Evolutionary conservation across 2,888 invertebrate genomes (phyloP), one percentile per base, ranked within the genome.

Genomic region (Heliconius sara): DNA sequence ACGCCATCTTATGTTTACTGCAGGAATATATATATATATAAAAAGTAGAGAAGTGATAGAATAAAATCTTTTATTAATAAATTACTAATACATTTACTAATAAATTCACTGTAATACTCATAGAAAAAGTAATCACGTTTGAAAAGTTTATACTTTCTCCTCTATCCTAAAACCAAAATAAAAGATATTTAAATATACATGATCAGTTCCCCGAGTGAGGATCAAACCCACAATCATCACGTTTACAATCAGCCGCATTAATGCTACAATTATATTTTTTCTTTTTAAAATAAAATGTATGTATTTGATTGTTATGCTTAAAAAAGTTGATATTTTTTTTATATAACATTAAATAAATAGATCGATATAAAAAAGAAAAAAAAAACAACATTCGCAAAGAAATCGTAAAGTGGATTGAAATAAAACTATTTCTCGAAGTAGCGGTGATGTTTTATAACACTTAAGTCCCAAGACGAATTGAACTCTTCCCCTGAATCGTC

Each of bases 371-470:
- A 57, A 67, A 68, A 68, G 10, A 10, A 13, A 39, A 43, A 30
- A 25, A 68, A 68, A n/a, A 43, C 34, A 39, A 68, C 39, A 13
- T 68, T 39, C 30, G 9, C 10, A 39, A 60, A 39, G 34, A 73
- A 73, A 73, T 13, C 16, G 22, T 60, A 73, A 60, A 77, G n/a
- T 47, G 71, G 34, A 66, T 27, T 30, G 57, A 57, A 78, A 66
- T 57, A 72, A 52, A 52, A 47, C 72, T 57, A 73, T 57, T 19
- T 67, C 34, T 9, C n/a, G 60, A 60, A 27, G 74, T 27, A 12
- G 60, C 66, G 66, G 52, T 57, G 60, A 34, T 70, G 70, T 79
- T 79, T 75, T 76, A 70, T 76, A 79, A 76, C 75, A 79, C 79
- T 79, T 71, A 79, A 79, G 70, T 65, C 65, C 60, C 70, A 65